Evolutionary conservation across 1,140 invertebrate genomes (phyloP).

Genomic region (Steinernema feltiae): DNA sequence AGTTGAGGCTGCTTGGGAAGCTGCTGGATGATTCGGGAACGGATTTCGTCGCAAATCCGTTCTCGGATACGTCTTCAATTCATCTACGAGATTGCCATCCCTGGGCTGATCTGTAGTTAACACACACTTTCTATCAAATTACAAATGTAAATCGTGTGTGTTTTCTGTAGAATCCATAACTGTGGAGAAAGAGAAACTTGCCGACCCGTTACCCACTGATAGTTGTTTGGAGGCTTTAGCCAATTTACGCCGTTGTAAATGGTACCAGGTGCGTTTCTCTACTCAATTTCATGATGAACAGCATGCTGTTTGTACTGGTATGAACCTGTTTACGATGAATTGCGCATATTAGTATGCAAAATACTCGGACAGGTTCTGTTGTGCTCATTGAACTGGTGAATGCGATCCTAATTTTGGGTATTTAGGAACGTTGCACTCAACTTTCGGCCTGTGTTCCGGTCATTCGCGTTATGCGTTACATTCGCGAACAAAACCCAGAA

Average conservation of each 20-base stretch:
- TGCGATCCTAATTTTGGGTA: too few relatives aligned
- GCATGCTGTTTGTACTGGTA: too few relatives aligned
- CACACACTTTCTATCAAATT: background rate
- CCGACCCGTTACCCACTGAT: background rate
- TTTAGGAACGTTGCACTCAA: too few relatives aligned
- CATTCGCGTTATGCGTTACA: background rate
- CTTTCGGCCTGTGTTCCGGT: background rate
- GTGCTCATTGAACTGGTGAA: too few relatives aligned
- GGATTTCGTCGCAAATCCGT: background rate
- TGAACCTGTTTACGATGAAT: too few relatives aligned
- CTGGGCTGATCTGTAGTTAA: background rate
- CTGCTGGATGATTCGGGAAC: background rate
- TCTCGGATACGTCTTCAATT: background rate
- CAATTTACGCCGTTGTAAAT: background rate
- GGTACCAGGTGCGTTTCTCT: slow-evolving; percentile 9
- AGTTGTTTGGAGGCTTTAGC: slow-evolving; percentile 5
- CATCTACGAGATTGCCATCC: background rate
- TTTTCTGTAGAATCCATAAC: background rate
- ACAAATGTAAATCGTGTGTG: slow-evolving; percentile 7
- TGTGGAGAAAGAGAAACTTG: slow-evolving; percentile 13
- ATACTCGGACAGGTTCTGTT: too few relatives aligned
- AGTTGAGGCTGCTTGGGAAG: background rate
- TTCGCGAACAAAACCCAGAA: background rate
- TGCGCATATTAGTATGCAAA: too few relatives aligned
- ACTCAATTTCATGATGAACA: background rate